phyloP scores from a whole-genome alignment of 2,888 invertebrate species.

The Perithous albicinctus region DNA sequence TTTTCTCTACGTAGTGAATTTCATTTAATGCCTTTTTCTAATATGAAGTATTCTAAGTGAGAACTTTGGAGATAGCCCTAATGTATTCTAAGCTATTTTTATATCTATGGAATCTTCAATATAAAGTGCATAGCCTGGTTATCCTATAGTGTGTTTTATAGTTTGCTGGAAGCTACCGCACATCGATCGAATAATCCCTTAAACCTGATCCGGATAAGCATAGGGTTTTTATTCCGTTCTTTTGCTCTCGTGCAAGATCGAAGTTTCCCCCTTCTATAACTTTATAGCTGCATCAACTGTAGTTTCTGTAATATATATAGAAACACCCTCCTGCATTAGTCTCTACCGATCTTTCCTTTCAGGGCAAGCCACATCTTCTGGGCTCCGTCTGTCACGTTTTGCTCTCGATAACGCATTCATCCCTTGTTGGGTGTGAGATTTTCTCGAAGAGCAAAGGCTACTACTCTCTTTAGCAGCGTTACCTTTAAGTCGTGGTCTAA shows the following conservation, averaged over 20 bases:
- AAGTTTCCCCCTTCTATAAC: slow-evolving; percentile 29
- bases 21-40: not conserved
- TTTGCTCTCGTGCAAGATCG: slow-evolving; percentile 27
- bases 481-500: slow-evolving; percentile 29
- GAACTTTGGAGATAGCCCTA: not conserved
- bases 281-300: slow-evolving; percentile 17
- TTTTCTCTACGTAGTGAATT: not conserved
- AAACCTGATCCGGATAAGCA: slow-evolving; percentile 50
- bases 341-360: slow-evolving; percentile 1
- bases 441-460: slow-evolving; percentile 10
- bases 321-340: not conserved
- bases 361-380: not conserved
- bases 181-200: slow-evolving; percentile 42
- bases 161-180: slow-evolving; percentile 9
- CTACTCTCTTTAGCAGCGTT: slow-evolving; percentile 30
- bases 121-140: slow-evolving; percentile 23
- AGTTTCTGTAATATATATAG: slow-evolving; percentile 16
- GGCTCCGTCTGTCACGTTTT: slow-evolving; percentile 34
- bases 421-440: slow-evolving; percentile 11
- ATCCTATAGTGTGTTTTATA: slow-evolving; percentile 1
- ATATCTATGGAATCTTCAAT: not conserved
- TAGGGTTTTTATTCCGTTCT: slow-evolving; percentile 22
- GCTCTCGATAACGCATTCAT: slow-evolving; percentile 36
- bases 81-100: not conserved
- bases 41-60: not conserved